Conservation (phyloP, 2,888 invertebrate genomes). For the Coenonympha glycerion region DNA sequence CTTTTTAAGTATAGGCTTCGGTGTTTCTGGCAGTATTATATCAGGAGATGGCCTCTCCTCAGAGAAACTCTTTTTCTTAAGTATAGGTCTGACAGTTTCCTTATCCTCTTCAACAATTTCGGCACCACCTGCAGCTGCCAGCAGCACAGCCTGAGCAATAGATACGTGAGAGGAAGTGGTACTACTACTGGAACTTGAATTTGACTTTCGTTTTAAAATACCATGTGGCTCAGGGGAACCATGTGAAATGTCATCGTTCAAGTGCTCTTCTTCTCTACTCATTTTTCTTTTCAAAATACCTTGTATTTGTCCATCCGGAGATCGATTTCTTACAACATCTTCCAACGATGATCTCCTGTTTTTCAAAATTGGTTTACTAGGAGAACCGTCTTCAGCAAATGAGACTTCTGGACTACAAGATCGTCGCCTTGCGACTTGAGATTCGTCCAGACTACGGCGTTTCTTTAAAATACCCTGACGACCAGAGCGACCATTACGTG, state of each 20-base stretch:
- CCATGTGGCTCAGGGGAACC: slow-evolving; percentile 84
- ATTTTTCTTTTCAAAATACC: slow-evolving; percentile 83
- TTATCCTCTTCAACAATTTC: slow-evolving; percentile 74
- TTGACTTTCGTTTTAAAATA: slow-evolving; percentile 86
- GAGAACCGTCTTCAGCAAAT: slow-evolving; percentile 74
- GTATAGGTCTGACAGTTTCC: slow-evolving; percentile 82
- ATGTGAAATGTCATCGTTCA: slow-evolving; percentile 77
- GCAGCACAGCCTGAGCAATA: slow-evolving; percentile 80
- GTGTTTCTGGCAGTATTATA: slow-evolving; percentile 62
- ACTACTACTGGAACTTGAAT: slow-evolving; percentile 80
- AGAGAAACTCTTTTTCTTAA: slow-evolving; percentile 87
- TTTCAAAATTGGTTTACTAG: slow-evolving; percentile 80
- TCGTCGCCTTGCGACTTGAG: slow-evolving; percentile 80
- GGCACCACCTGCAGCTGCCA: slow-evolving; percentile 79
- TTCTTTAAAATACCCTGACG: slow-evolving; percentile 89
- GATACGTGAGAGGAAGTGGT: slow-evolving; percentile 80
- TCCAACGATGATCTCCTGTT: slow-evolving; percentile 82
- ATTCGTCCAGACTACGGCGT: slow-evolving; percentile 87
- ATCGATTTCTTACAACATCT: slow-evolving; percentile 79
- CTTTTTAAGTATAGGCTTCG: slow-evolving; percentile 90
- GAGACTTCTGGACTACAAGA: slow-evolving; percentile 83
- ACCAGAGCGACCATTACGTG: slow-evolving; percentile 72
- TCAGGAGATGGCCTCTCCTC: slow-evolving; percentile 79
- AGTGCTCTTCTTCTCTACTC: slow-evolving; percentile 78
- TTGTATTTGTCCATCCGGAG: slow-evolving; percentile 80